Base-by-base conservation (phyloP, 1,140 invertebrate genomes). In the Drosophila nebulosa region DNA sequence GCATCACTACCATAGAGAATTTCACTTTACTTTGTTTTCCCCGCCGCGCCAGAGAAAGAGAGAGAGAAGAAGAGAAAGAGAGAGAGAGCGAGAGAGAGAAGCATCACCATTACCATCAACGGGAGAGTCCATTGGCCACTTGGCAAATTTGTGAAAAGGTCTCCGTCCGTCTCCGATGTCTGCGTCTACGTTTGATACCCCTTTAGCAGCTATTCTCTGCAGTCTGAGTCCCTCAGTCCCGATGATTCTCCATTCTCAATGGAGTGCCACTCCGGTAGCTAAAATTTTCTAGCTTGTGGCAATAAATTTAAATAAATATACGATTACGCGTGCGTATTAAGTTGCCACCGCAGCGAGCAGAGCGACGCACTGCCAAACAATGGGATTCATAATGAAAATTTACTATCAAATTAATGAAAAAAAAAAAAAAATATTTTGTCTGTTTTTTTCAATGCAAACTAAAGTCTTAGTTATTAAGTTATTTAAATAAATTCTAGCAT, bases 231-330 rank as follows among this genome's bases (percentile, higher is more conserved):
- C n/a, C n/a, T 24, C 24, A 24, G 2, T 1, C 10, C 30, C 30
- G 30, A 32, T 32, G n/a, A n/a, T 9, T 2, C 27, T 10, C 2
- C 30, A 12, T 9, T 32, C 30, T 32, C 30, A 12, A 4, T 3
- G 30, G 30, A 12, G 30, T 32, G 30, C 30, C 12, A 32, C 42
- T 51, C 78, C 69, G 68, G 78, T 86, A 78, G 81, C 73, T 77
- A 36, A 74, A 75, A 74, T 74, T 75, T 72, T 75, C 66, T 76
- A 77, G 74, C 83, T 88, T 74, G 64, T 65, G 69, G 83, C 75
- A 88, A 88, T 88, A 88, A 88, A 88, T 88, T 88, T 88, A 88
- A 88, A 88, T 88, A 88, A 88, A 88, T 88, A 88, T 88, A 88
- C 83, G 83, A 88, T 88, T 88, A 88, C 83, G 83, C 84, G 83